Evolutionary conservation across 2,797 vertebrate species (phyloP).

Genomic region (Orestias chungarensis): DNA sequence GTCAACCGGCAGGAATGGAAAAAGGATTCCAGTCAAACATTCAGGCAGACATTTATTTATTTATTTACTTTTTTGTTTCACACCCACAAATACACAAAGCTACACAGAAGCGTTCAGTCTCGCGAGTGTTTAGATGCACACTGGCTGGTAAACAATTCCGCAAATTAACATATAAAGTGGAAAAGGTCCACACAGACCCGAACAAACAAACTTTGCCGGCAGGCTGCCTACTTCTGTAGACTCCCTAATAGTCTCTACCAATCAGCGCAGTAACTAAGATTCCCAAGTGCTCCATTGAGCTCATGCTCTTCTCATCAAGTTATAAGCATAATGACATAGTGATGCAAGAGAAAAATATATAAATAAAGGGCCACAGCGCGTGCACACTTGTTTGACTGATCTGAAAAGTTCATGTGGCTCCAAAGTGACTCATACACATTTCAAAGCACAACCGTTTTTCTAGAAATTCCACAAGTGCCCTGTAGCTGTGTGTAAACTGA

Average conservation of each 20-base stretch:
- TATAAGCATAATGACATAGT: conserved; percentile 46
- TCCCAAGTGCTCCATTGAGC: conserved; percentile 49
- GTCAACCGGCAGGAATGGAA: conserved; percentile 63
- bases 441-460: conserved; percentile 11
- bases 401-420: conserved; percentile 31
- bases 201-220: conserved; percentile 69
- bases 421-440: conserved; percentile 15
- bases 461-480: conserved; percentile 50
- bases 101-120: conserved; percentile 51
- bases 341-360: no score
- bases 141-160: conserved; percentile 75
- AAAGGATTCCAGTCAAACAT: conserved; percentile 57
- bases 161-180: conserved; percentile 81
- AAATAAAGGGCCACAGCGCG: conserved; percentile 24
- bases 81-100: conserved; percentile 31
- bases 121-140: conserved; percentile 70
- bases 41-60: conserved; percentile 23
- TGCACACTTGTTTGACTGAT: conserved; percentile 25
- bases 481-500: conserved; percentile 61
- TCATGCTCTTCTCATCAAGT: conserved; percentile 42
- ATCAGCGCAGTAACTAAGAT: conserved; percentile 63
- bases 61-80: neutral
- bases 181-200: conserved; percentile 66
- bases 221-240: conserved; percentile 53
- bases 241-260: conserved; percentile 62